Evolutionary conservation across 1,140 invertebrate species (phyloP), one percentile per base, ranked within the genome.

Genomic region (Diorhabda carinulata): DNA sequence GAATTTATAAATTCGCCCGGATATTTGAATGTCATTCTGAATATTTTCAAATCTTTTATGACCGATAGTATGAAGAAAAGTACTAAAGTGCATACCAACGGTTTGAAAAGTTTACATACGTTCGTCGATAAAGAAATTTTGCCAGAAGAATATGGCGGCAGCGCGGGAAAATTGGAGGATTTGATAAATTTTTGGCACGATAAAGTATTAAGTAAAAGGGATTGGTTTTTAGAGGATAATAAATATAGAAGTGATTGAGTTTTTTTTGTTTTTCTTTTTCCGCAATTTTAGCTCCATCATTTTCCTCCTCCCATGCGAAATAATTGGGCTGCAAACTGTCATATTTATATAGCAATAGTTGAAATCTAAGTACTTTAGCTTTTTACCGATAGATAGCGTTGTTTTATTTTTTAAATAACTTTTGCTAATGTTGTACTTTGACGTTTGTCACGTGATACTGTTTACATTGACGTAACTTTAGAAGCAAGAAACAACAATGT

Each of bases 41-140:
- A 86, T 61, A 84, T 92, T 6, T 87, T 92, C 66, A 87, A 87
- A 78, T 84, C 78, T 67, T 92, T 93, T 73, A 88, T 93, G 88
- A 87, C 84, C 41, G 82, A 87, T 57, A 92, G 93, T 73, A 78
- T 91, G 70, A 84, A 82, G 60, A 78, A 81, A 2, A 83, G 89
- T 64, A 81, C 90, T 3, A 76, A 83, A 64, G 80, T 89, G 0
- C 85, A 87, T 76, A 79, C 80, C 25, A 76, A 79, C 9, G 82
- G 80, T 0, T 77, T 70, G 44, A 77, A 75, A 42, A 78, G 74
- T 43, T 77, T 84, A 64, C 78, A 84, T 43, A 77, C 84, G 41
- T 78, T 83, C 2, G 76, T 86, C 5, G 79, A 84, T 7, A 77
- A 76, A 8, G 75, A 83, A n/a, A 80, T 86, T 61, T 75, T 90